phyloP scores from a whole-genome alignment of 1,140 invertebrate species.

The Saccostrea cuccullata region DNA sequence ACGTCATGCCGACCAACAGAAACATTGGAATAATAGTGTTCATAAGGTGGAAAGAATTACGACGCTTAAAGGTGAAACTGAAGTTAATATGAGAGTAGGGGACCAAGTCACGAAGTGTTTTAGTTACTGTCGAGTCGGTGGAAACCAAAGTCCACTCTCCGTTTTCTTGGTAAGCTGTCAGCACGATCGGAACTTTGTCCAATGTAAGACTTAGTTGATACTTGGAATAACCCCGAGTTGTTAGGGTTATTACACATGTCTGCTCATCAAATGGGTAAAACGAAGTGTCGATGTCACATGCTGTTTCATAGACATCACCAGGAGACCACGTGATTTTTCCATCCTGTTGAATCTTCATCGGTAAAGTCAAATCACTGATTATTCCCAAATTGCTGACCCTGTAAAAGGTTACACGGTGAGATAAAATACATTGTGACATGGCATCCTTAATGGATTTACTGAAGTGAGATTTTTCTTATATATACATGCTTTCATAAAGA shows the following conservation, averaged over 20 bases:
- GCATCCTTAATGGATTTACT: too few relatives aligned
- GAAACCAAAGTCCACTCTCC: slow-evolving; percentile 39
- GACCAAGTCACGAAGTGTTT: background rate
- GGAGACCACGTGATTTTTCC: slow-evolving; percentile 59
- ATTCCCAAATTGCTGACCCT: slow-evolving; percentile 25
- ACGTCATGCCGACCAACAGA: slow-evolving; percentile 43
- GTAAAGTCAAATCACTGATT: background rate
- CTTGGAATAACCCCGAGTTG: slow-evolving; percentile 59
- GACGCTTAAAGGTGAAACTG: slow-evolving; percentile 36
- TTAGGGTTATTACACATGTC: slow-evolving; percentile 80
- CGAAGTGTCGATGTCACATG: slow-evolving; percentile 93
- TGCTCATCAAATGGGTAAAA: slow-evolving; percentile 87
- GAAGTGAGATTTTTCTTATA: too few relatives aligned
- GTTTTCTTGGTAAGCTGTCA: slow-evolving; percentile 32
- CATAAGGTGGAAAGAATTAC: slow-evolving; percentile 40
- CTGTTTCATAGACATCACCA: slow-evolving; percentile 78
- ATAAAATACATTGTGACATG: too few relatives aligned
- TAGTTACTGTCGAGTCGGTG: background rate
- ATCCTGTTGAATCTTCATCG: background rate
- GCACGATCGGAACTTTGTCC: background rate
- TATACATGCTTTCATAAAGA: too few relatives aligned
- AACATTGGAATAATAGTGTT: slow-evolving; percentile 52
- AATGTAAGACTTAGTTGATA: slow-evolving; percentile 45
- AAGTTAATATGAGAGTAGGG: slow-evolving; percentile 15
- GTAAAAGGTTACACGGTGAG: background rate